Evolutionary conservation across 2,113 vertebrate species (phyloP).

Genomic region (Atractosteus spatula): DNA sequence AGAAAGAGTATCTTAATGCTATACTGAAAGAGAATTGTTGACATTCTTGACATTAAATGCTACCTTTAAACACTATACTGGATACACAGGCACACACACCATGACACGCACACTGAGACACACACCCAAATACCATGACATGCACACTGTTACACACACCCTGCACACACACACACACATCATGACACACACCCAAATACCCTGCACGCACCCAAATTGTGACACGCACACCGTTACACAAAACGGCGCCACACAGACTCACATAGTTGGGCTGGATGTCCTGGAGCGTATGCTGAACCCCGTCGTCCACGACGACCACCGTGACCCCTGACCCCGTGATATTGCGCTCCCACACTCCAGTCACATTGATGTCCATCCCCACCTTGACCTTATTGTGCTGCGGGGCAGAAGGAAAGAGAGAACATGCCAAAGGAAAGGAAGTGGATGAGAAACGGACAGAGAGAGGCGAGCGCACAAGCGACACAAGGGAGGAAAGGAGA

Average conservation of each 20-base stretch:
- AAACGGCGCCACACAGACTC: slow-evolving; percentile 44
- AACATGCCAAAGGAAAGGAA: neutral
- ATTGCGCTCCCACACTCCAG: slow-evolving; percentile 90
- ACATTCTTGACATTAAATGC: neutral
- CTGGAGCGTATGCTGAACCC: slow-evolving; percentile 84
- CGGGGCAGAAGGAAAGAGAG: slow-evolving; percentile 5
- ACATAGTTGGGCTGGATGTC: slow-evolving; percentile 95
- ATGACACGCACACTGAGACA: neutral
- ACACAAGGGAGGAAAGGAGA: fast-evolving
- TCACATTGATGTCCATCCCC: slow-evolving; percentile 94
- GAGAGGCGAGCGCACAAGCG: neutral
- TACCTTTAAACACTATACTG: neutral
- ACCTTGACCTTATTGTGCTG: slow-evolving; percentile 80
- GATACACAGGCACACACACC: neutral
- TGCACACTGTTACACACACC: neutral
- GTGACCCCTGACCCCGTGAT: slow-evolving; percentile 89
- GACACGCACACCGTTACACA: neutral
- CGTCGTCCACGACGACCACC: slow-evolving; percentile 93
- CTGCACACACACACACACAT: neutral
- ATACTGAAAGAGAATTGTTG: neutral
- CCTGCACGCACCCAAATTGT: neutral
- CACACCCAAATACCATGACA: no score
- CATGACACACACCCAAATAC: neutral
- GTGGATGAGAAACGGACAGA: neutral
- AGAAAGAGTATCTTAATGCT: neutral